Base-by-base conservation (phyloP, 1,140 invertebrate species). In the Apis dorsata region DNA sequence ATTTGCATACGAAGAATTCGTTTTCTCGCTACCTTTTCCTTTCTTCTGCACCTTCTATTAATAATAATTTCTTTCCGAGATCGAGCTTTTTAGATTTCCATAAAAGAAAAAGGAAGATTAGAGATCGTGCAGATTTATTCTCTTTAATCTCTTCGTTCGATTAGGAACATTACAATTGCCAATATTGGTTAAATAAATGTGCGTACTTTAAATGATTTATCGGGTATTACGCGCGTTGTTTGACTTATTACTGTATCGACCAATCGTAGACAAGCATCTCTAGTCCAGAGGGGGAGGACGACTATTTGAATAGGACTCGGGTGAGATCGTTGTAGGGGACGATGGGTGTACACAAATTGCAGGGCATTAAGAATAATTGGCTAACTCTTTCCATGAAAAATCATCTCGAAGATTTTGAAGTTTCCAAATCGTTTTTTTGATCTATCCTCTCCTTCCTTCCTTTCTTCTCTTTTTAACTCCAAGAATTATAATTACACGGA, bases 261-360 rank as follows among this genome's bases (percentile, higher is more conserved):
- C 44, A 49, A 69, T 69, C 66, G 66, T 49, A 24, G 21, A 21
- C 44, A 51, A 49, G 44, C 66, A 49, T 69, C 66, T 69, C 66
- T 69, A 69, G 49, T 69, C n/a, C 66, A 69, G 44, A 51, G 19
- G 62, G 62, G 59, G 44, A 62, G n/a, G 44, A 11, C 49, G 68
- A 8, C 34, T 28, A 53, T 66, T 76, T 55, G 17, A 68, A 68
- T 13, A 21, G 51, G 51, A 77, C 28, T 69, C 28, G 51, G 21
- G 9, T 24, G 21, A 69, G 69, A 53, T 76, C 60, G 11, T 76
- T 60, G 11, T 51, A 28, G 21, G 68, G 21, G 8, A 3, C 44
- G 17, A 24, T n/a, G 28, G 28, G 28, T 59, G 60, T 51, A 78
- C 76, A 69, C 76, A 69, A 59, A 69, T 9, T 59, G 11, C 55